phyloP scores from a whole-genome alignment of 2,888 invertebrate species.

The Tanypteryx hageni region DNA sequence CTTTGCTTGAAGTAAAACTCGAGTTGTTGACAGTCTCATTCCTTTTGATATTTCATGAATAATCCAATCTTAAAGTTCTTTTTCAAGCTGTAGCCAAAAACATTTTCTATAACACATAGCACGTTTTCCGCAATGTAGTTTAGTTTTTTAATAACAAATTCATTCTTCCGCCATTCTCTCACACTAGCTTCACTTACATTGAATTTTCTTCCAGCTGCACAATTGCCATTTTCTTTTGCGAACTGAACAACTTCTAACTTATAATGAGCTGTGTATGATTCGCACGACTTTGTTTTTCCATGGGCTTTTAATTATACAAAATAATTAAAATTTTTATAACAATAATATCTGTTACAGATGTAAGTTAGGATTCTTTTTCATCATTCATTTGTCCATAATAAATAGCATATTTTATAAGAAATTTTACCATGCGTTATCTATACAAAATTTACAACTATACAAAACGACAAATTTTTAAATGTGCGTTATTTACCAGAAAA shows the following conservation, averaged over 20 bases:
- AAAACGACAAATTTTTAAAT: conserved; percentile 24
- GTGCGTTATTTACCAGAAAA: too few relatives aligned
- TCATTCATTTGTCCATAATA: conserved; percentile 14
- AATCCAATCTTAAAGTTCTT: conserved; percentile 30
- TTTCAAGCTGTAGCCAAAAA: background rate
- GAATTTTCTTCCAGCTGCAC: conserved; percentile 6
- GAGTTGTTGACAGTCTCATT: conserved; percentile 12
- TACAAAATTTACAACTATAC: background rate
- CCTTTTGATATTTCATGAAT: background rate
- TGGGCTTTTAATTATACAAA: conserved; percentile 21
- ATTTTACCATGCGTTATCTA: background rate
- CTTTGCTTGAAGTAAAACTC: conserved; percentile 31
- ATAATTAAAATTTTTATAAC: background rate
- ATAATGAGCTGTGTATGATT: background rate
- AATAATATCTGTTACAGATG: too few relatives aligned
- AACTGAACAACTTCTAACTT: conserved; percentile 40
- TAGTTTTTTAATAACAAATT: conserved; percentile 22
- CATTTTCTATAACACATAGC: conserved; percentile 30
- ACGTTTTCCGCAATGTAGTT: background rate
- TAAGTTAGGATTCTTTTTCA: background rate
- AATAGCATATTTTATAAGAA: background rate
- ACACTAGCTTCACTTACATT: background rate
- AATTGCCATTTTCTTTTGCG: background rate
- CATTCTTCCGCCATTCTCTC: conserved; percentile 48
- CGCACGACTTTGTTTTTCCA: conserved; percentile 7